Percentiles rank a stretch among this genome's conserved stretches.
Evolutionary conservation across 2,113 vertebrate species (phyloP).

Genomic region (Paramormyrops kingsleyae): DNA sequence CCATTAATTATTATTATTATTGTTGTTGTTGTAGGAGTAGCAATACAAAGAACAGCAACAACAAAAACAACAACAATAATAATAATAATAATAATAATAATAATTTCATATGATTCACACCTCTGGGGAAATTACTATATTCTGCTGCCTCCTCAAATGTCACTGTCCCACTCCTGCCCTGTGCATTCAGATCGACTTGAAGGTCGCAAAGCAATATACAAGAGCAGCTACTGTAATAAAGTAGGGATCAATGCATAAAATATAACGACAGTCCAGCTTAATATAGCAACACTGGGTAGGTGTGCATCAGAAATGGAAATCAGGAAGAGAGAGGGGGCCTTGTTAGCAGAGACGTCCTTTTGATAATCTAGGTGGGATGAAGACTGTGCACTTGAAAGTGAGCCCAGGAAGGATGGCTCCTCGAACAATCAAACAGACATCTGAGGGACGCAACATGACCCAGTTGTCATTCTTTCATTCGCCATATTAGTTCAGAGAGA

Average conservation of each 20-base stretch:
- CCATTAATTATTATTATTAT: neutral
- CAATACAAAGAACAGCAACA: neutral
- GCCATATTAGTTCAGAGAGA: neutral
- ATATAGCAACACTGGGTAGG: neutral
- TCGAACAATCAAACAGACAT: slow-evolving; percentile 4
- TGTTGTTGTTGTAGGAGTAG: neutral
- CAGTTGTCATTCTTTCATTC: neutral
- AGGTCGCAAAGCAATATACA: slow-evolving; percentile 62
- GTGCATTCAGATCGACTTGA: slow-evolving; percentile 75
- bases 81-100: neutral
- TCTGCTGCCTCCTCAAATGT: slow-evolving; percentile 70
- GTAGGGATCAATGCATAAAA: slow-evolving; percentile 7
- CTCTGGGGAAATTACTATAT: slow-evolving; percentile 56
- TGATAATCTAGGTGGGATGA: neutral
- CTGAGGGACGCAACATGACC: neutral
- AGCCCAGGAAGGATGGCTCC: neutral
- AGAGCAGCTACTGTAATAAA: neutral
- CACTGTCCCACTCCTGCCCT: slow-evolving; percentile 62
- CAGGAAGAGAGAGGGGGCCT: neutral
- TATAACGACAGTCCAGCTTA: neutral
- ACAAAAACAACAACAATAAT: neutral
- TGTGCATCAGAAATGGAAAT: neutral
- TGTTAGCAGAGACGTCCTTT: slow-evolving; percentile 7
- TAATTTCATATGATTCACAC: slow-evolving; percentile 36
- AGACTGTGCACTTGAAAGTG: neutral